Conservation (phyloP, 1,140 invertebrate genomes). For the Drosophila tsacasi region DNA sequence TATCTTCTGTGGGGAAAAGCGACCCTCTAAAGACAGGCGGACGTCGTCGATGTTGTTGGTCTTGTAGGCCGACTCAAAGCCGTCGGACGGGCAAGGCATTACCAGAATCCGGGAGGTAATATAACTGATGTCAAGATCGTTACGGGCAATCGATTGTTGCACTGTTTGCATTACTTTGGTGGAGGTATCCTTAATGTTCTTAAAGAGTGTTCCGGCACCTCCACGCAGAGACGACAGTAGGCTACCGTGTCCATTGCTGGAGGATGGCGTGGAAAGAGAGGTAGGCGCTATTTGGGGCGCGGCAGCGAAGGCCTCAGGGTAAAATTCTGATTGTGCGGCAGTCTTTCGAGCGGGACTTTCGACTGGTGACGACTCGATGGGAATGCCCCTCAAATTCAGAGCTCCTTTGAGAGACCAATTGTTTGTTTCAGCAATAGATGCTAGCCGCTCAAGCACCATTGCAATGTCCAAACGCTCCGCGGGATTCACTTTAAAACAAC, state of each 20-base stretch:
- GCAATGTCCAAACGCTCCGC: conserved; percentile 89
- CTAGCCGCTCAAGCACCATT: conserved; percentile 93
- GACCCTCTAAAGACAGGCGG: conserved; percentile 89
- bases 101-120: conserved; percentile 95
- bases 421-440: conserved; percentile 94
- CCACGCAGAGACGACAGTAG: conserved; percentile 93
- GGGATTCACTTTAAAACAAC: conserved; percentile 94
- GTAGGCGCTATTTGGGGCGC: conserved; percentile 32
- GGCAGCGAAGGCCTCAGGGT: conserved; percentile 42
- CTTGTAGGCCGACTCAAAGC: conserved; percentile 96
- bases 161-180: conserved; percentile 98
- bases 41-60: conserved; percentile 98
- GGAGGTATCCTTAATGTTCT: conserved; percentile 98
- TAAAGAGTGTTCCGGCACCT: conserved; percentile 94
- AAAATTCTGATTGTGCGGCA: conserved; percentile 77
- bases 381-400: conserved; percentile 70
- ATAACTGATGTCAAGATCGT: conserved; percentile 95
- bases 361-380: conserved; percentile 66
- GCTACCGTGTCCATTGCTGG: conserved; percentile 85
- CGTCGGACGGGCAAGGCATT: conserved; percentile 97
- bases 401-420: conserved; percentile 92
- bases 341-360: conserved; percentile 66
- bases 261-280: conserved; percentile 25
- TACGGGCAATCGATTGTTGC: conserved; percentile 95
- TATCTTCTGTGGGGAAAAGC: conserved; percentile 91